Conservation (phyloP, 2,113 vertebrate species). For the Stegastes partitus region DNA sequence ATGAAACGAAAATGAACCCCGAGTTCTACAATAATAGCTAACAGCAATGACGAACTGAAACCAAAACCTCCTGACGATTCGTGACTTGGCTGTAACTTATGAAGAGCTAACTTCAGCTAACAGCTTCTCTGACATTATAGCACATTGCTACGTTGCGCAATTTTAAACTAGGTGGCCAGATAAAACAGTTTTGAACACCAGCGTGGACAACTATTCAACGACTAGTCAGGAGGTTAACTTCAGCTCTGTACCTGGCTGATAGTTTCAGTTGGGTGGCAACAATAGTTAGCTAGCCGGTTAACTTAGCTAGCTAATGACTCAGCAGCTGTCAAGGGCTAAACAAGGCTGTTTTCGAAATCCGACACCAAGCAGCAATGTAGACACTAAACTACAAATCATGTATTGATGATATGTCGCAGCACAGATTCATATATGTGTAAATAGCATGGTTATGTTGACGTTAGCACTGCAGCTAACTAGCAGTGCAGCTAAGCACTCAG, state of each 20-base stretch:
- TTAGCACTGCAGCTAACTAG: slow-evolving; percentile 70
- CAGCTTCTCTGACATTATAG: neutral
- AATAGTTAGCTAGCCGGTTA: slow-evolving; percentile 74
- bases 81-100: slow-evolving; percentile 17
- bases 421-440: neutral
- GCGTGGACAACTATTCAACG: neutral
- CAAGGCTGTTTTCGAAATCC: neutral
- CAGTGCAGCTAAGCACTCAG: slow-evolving; percentile 54
- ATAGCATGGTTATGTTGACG: slow-evolving; percentile 55
- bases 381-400: neutral
- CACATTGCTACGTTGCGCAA: neutral
- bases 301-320: slow-evolving; percentile 84
- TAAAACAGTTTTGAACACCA: neutral
- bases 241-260: neutral
- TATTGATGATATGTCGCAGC: slow-evolving; percentile 22
- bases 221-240: neutral
- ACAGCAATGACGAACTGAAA: slow-evolving; percentile 17
- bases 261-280: slow-evolving; percentile 56
- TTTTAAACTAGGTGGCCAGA: neutral
- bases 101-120: neutral
- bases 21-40: neutral
- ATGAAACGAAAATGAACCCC: neutral
- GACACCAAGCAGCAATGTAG: neutral
- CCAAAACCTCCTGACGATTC: neutral
- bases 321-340: slow-evolving; percentile 73